Base-by-base conservation (phyloP, 2,113 vertebrate genomes). In the Puntigrus tetrazona region DNA sequence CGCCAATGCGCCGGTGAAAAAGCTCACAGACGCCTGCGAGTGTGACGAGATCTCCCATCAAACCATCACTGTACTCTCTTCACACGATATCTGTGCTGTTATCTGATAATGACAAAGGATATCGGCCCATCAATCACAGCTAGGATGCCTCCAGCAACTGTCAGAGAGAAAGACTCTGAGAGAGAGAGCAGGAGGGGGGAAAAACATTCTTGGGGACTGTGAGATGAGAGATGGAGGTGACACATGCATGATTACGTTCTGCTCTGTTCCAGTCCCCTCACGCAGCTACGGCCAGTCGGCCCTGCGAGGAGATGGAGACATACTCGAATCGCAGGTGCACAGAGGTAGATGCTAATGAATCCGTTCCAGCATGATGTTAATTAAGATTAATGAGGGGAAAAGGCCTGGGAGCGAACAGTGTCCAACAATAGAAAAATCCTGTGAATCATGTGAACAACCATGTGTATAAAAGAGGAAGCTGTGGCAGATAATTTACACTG, bases 351-450 rank as follows among this genome's bases (percentile, higher is more conserved):
- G 81, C 85, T 89, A 88, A 86, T 88, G 83, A 89, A 81, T 88
- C 83, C n/a, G 10, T 88, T 87, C 70, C 65, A 81, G 79, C 73
- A 79, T 88, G 87, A 88, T 89, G 85, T 84, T 87, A 88, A 89
- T 89, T 88, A 87, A 86, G 83, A 86, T 88, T 89, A 86, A 88
- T 61, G 86, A 89, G 85, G 70, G 55, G 85, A 78, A 88, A 84
- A 81, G 82, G 81, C 74, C 87, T 86, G 36, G 52, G 45, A 85
- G 72, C 72, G 36, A 89, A 57, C 61, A 31, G 55, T 65, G 83
- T 77, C 83, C 87, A 88, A 88, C 82, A 83, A 89, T 83, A 85
- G 80, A 52, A 85, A 82, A 80, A 52, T 75, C 84, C 14, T 3
- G 78, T 63, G 59, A 67, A 75, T 84, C 83, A 78, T 79, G 65